A percentile compares a stretch with the other conserved stretches of the same genome.
Conservation (phyloP, 1,140 invertebrate genomes). For the Papilio xuthus region DNA sequence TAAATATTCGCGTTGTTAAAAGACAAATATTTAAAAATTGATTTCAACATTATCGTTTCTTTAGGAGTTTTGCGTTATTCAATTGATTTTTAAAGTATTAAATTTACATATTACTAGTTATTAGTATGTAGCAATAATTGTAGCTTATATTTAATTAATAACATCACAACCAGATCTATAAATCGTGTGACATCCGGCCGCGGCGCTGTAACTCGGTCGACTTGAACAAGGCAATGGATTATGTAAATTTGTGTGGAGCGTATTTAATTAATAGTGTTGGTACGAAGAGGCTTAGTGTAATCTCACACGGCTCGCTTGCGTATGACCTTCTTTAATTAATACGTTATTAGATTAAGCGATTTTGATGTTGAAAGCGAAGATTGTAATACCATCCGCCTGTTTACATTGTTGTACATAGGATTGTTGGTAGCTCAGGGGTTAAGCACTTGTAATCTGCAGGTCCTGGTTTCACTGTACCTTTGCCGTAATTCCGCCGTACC, state of each 20-base stretch:
- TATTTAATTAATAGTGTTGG: neutral
- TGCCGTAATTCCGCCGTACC: no score
- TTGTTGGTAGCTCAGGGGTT: no score
- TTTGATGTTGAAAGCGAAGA: neutral
- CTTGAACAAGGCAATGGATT: neutral
- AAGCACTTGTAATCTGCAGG: no score
- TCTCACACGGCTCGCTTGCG: neutral
- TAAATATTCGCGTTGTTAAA: no score
- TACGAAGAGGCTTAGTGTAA: constrained; percentile 3
- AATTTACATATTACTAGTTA: no score
- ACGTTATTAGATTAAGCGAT: neutral
- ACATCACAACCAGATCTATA: neutral
- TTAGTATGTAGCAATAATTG: neutral
- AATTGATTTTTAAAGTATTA: no score
- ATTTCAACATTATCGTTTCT: no score
- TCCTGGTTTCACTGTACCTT: no score
- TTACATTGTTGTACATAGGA: neutral
- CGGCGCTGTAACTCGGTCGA: neutral
- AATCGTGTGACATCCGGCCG: constrained; percentile 5
- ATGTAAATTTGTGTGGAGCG: neutral
- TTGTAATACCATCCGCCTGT: neutral
- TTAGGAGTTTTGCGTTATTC: no score
- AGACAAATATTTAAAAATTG: no score
- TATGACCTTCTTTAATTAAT: neutral
- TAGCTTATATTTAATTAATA: constrained; percentile 1